Percentiles rank a stretch among this genome's conserved stretches.
Evolutionary conservation across 2,113 vertebrate species (phyloP).

Genomic region (Camelus bactrianus): DNA sequence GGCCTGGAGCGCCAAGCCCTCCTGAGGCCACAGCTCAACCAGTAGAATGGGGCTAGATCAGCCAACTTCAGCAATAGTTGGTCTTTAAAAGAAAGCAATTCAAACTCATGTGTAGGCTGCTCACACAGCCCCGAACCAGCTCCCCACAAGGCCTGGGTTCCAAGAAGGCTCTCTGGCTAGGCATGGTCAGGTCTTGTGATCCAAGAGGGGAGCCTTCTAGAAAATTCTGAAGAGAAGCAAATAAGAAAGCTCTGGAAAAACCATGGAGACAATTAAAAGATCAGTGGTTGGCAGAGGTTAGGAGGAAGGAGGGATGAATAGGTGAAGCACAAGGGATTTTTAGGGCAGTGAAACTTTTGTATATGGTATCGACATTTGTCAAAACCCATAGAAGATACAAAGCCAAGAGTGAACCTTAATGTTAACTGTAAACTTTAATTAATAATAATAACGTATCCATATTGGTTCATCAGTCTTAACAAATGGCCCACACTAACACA

Average conservation of each 20-base stretch:
- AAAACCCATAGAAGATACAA: not conserved
- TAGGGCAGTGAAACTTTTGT: not conserved
- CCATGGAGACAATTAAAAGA: not conserved
- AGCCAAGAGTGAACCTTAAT: not conserved
- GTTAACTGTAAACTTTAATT: not conserved
- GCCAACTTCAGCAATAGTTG: not conserved
- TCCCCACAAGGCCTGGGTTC: accelerated
- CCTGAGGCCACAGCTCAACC: not conserved
- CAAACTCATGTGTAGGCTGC: not conserved
- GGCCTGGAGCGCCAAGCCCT: not conserved
- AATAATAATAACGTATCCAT: not conserved
- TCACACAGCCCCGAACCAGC: not conserved
- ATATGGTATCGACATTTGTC: not conserved
- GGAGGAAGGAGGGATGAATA: not conserved
- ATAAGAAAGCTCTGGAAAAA: not conserved
- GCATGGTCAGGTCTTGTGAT: not conserved
- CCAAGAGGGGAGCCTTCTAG: not conserved
- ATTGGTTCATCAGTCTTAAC: not conserved
- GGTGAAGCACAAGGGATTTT: no score
- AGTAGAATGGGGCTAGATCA: not conserved
- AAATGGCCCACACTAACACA: not conserved
- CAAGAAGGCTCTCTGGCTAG: not conserved
- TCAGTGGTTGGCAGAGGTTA: not conserved
- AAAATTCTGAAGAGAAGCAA: conserved; percentile 33
- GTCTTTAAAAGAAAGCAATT: not conserved